Evolutionary conservation across 35 echinoderm and acorn worm species (phyloP).

Genomic region (Apostichopus japonicus): DNA sequence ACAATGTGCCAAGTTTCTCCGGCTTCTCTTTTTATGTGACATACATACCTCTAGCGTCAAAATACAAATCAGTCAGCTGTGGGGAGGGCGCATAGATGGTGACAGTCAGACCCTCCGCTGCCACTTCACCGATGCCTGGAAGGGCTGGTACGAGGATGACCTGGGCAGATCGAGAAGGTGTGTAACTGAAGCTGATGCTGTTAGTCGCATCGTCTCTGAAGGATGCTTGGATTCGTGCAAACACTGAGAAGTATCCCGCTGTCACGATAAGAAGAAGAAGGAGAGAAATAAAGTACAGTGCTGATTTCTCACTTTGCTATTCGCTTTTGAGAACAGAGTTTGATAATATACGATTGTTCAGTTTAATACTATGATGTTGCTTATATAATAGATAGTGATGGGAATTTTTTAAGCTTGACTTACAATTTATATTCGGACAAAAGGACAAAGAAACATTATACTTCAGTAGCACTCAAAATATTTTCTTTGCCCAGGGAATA

Average conservation of each 20-base stretch:
- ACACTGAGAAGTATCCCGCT: background rate
- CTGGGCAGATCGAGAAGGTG: constrained; percentile 40
- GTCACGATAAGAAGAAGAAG: background rate
- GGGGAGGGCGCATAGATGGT: constrained; percentile 60
- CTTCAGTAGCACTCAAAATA: too few relatives aligned
- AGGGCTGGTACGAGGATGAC: constrained; percentile 46
- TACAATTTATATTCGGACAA: too few relatives aligned
- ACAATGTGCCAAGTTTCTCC: too few relatives aligned
- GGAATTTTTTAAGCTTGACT: too few relatives aligned
- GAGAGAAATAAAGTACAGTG: too few relatives aligned
- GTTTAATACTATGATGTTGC: too few relatives aligned
- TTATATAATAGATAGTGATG: too few relatives aligned
- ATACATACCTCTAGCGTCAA: constrained; percentile 43
- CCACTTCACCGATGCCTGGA: constrained; percentile 59
- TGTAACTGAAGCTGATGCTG: constrained; percentile 42
- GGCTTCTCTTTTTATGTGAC: background rate
- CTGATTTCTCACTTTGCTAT: too few relatives aligned
- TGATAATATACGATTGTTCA: too few relatives aligned
- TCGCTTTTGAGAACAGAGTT: too few relatives aligned
- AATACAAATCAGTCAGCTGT: constrained; percentile 33
- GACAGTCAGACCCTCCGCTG: constrained; percentile 40
- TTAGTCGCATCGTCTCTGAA: constrained; percentile 54
- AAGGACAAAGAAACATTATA: too few relatives aligned
- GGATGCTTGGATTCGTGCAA: constrained; percentile 9
- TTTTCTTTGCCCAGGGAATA: too few relatives aligned